phyloP scores from a whole-genome alignment of 2,888 invertebrate species.

The Itoplectis maculator region DNA sequence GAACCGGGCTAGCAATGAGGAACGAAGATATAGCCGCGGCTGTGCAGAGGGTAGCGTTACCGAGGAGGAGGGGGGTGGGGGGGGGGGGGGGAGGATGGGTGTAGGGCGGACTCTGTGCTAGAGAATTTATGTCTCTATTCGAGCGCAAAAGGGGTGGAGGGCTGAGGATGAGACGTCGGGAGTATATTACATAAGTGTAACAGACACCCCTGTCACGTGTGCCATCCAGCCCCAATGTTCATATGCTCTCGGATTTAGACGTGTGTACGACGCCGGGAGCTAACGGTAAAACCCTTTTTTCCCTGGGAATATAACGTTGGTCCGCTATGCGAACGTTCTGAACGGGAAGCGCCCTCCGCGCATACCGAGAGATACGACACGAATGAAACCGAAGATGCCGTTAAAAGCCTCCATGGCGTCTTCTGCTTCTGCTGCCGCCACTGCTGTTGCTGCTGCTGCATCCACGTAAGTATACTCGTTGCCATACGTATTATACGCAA shows the following conservation, averaged over 20 bases:
- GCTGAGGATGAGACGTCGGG: slow-evolving; percentile 48
- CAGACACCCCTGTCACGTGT: slow-evolving; percentile 66
- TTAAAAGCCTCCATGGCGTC: slow-evolving; percentile 73
- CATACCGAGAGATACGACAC: slow-evolving; percentile 42
- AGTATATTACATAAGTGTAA: slow-evolving; percentile 68
- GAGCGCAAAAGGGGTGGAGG: slow-evolving; percentile 51
- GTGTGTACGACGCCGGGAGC: slow-evolving; percentile 25
- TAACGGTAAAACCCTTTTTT: slow-evolving; percentile 46
- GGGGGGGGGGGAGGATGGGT: too few species aligned
- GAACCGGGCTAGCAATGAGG: slow-evolving; percentile 20
- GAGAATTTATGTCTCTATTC: slow-evolving; percentile 68
- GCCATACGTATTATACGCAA: slow-evolving; percentile 19
- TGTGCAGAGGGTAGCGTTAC: too few species aligned
- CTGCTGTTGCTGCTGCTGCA: background rate
- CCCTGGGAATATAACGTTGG: background rate
- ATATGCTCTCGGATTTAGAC: slow-evolving; percentile 17
- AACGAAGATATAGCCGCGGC: slow-evolving; percentile 35
- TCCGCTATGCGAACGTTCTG: slow-evolving; percentile 51
- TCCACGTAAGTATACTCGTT: background rate
- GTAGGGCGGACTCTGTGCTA: slow-evolving; percentile 48
- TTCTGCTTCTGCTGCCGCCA: too few species aligned
- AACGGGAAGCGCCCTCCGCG: background rate
- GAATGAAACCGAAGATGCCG: slow-evolving; percentile 74
- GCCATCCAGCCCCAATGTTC: background rate
- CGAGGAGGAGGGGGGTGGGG: too few species aligned